Percentiles rank a stretch among this genome's conserved stretches.
phyloP scores from a whole-genome alignment of 2,888 invertebrate species.

The Embidobia sp. region DNA sequence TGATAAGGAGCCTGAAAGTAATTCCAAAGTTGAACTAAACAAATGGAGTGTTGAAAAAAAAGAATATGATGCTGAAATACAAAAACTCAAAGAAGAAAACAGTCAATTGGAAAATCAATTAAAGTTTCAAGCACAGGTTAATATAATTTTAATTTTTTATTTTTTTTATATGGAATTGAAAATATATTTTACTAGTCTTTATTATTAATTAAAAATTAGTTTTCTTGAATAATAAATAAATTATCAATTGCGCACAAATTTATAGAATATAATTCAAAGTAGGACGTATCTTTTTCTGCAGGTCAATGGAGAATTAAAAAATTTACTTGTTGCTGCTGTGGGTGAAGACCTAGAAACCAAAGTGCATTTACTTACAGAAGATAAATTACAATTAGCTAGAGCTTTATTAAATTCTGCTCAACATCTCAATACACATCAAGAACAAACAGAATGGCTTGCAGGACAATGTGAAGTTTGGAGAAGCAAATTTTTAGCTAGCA shows the following conservation, averaged over 20 bases:
- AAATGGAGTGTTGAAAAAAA: constrained; percentile 82
- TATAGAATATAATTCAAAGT: too few relatives aligned
- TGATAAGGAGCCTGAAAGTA: constrained; percentile 37
- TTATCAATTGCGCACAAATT: too few relatives aligned
- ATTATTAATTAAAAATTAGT: constrained; percentile 14
- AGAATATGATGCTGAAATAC: constrained; percentile 84
- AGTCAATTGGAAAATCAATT: constrained; percentile 89
- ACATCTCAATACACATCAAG: constrained; percentile 93
- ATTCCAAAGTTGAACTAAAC: constrained; percentile 67
- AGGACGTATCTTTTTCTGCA: too few relatives aligned
- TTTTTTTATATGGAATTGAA: not conserved
- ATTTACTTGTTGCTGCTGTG: constrained; percentile 95
- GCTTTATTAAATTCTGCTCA: constrained; percentile 93
- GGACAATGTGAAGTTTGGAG: constrained; percentile 98
- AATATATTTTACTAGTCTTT: not conserved
- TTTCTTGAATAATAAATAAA: too few relatives aligned
- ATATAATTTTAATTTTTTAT: not conserved
- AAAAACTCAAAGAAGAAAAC: constrained; percentile 86
- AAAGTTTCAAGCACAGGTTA: constrained; percentile 91
- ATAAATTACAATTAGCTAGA: constrained; percentile 93
- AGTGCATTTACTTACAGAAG: constrained; percentile 95
- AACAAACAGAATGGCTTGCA: constrained; percentile 95
- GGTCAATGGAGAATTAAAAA: constrained; percentile 96
- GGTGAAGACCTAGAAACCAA: constrained; percentile 95
- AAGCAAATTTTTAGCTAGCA: constrained; percentile 97